These are phyloP conservation scores for Drosophila kikkawai DNA, from an alignment of 1,140 invertebrate species.

Conservation along the genomic window DNA sequence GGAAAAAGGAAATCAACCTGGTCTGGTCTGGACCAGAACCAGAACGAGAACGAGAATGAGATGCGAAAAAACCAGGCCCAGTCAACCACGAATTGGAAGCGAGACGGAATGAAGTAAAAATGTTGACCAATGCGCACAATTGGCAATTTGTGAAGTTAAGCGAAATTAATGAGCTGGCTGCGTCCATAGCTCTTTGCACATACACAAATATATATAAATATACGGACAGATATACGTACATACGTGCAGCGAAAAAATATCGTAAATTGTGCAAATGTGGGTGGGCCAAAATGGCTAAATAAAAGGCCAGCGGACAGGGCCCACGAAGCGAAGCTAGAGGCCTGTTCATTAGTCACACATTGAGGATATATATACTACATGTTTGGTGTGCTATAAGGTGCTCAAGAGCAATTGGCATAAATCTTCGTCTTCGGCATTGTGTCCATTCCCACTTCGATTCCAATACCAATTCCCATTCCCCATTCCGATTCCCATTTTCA, in stretches of 20 bases:
- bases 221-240: slow-evolving; percentile 5
- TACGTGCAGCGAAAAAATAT: slow-evolving; percentile 22
- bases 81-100: slow-evolving; percentile 46
- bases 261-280: slow-evolving; percentile 40
- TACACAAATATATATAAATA: slow-evolving; percentile 28
- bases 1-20: slow-evolving; percentile 37
- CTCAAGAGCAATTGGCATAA: slow-evolving; percentile 77
- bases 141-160: slow-evolving; percentile 83
- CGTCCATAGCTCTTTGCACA: slow-evolving; percentile 39
- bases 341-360: slow-evolving; percentile 75
- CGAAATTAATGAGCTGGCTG: slow-evolving; percentile 77
- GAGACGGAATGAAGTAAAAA: slow-evolving; percentile 55
- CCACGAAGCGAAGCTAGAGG: slow-evolving; percentile 1
- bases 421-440: slow-evolving; percentile 60
- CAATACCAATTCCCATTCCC: slow-evolving; percentile 26
- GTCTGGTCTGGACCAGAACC: slow-evolving; percentile 9
- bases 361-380: slow-evolving; percentile 20
- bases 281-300: slow-evolving; percentile 64
- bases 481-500: slow-evolving; percentile 31
- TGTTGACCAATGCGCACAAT: slow-evolving; percentile 82
- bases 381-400: slow-evolving; percentile 51
- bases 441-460: slow-evolving; percentile 47
- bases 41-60: slow-evolving; percentile 3
- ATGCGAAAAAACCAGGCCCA: slow-evolving; percentile 37
- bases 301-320: slow-evolving; percentile 49